Evolutionary conservation across 2,888 invertebrate species (phyloP), one percentile per base, ranked within the genome.

Genomic region (Pristionchus japonicus): DNA sequence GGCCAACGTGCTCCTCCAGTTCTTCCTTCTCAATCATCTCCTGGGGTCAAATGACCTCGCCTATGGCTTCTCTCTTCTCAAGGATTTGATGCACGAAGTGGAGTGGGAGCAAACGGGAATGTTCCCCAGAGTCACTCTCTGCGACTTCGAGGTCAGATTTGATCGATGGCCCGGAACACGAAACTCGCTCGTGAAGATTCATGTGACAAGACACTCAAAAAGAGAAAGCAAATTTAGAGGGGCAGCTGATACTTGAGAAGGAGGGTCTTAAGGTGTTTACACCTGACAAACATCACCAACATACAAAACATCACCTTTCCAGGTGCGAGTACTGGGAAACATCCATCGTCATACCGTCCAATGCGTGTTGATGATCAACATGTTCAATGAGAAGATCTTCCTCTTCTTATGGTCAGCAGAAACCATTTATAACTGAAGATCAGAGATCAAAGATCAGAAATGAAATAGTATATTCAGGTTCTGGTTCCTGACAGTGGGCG

Each of bases 71-170:
- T 92, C 93, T 31, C 90, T 94, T n/a, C 90, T 94, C 80, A 93
- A 91, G 61, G 94, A 94, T 90, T 89, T 94, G 52, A 91, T 94
- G 91, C 91, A 92, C 74, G 94, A 94, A 88, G 93, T 93, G 23
- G 94, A 94, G 88, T 94, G 94, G 94, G 94, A 94, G 87, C 93
- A 94, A 86, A 94, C 94, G 34, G 94, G 94, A 87, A 94, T 94
- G 93, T 94, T 94, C 89, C 94, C 94, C 9, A 89, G 94, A 82
- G 94, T 94, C 23, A 94, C 94, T n/a, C 91, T 94, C n/a, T 94
- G 94, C 88, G 94, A 94, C 84, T 94, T 94, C 88, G 94, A 94
- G 89, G 94, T 93, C 27, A 70, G 77, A 17, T 37, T 40, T 77
- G 43, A 47, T 85, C n/a, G 64, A 85, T 77, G 43, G 43, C 34